These are phyloP conservation scores for Torymus auratus DNA, from an alignment of 2,888 invertebrate species.

Conservation along the genomic window DNA sequence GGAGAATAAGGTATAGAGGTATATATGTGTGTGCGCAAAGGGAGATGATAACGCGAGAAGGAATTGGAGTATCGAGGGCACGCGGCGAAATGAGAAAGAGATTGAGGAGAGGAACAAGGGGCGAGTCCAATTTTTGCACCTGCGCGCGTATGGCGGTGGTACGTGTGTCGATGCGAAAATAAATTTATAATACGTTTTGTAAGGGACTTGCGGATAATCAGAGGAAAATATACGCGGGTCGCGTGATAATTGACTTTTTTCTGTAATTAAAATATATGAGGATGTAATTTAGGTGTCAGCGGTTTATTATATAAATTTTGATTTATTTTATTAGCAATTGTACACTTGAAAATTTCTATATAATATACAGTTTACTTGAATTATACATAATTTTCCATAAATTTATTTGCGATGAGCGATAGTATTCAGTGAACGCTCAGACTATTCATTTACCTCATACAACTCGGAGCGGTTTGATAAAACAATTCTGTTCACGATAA, in stretches of 20 bases:
- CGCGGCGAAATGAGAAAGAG: slow-evolving; percentile 30
- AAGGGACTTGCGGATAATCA: not conserved
- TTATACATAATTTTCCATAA: too few relatives aligned
- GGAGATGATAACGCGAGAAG: not conserved
- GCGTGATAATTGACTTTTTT: slow-evolving; percentile 10
- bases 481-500: too few relatives aligned
- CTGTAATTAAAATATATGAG: not conserved
- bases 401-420: too few relatives aligned
- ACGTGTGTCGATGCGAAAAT: slow-evolving; percentile 5
- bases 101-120: slow-evolving; percentile 16
- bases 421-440: too few relatives aligned
- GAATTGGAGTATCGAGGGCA: slow-evolving; percentile 35
- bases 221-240: not conserved
- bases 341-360: too few relatives aligned
- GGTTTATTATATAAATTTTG: too few relatives aligned
- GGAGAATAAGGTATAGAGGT: slow-evolving; percentile 38
- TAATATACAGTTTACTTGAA: too few relatives aligned
- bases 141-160: not conserved
- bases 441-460: too few relatives aligned
- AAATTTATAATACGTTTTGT: slow-evolving; percentile 29
- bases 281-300: too few relatives aligned
- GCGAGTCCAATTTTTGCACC: slow-evolving; percentile 45
- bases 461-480: too few relatives aligned
- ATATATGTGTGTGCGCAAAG: slow-evolving; percentile 8
- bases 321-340: too few relatives aligned